These are phyloP conservation scores for Enteromius afrohamiltoni DNA, from an alignment of 2,797 vertebrate species.

Conservation along the genomic window DNA sequence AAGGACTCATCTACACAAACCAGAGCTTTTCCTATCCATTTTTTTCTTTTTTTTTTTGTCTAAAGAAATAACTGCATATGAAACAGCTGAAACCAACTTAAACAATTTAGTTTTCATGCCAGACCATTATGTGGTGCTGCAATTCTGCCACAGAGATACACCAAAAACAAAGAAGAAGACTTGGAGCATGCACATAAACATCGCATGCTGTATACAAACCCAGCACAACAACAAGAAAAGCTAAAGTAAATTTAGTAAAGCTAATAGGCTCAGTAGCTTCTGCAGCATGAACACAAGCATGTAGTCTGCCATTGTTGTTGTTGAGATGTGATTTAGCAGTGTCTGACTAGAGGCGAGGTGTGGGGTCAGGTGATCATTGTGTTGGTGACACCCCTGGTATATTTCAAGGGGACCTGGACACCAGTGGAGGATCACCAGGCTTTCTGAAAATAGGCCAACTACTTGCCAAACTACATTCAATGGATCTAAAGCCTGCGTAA, in stretches of 20 bases:
- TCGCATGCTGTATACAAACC: background rate
- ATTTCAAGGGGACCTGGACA: background rate
- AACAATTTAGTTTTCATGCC: background rate
- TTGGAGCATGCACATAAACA: background rate
- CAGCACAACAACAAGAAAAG: background rate
- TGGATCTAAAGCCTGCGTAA: background rate
- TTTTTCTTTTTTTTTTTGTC: background rate
- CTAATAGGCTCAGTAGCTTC: constrained; percentile 13
- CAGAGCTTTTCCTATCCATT: background rate
- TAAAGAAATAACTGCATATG: background rate
- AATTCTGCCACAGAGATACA: background rate
- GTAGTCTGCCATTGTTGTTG: background rate
- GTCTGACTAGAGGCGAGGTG: background rate
- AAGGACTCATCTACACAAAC: background rate
- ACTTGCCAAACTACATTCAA: background rate
- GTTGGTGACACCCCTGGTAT: background rate
- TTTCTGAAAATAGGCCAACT: background rate
- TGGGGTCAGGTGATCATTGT: background rate
- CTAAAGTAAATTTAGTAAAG: background rate
- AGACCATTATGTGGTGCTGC: background rate
- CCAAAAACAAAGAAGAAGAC: background rate
- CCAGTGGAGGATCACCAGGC: background rate
- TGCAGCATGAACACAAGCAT: background rate
- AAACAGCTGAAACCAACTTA: background rate
- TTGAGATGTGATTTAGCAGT: background rate